Percentiles rank a stretch among this genome's conserved stretches.
Conservation (phyloP, 1,140 invertebrate species). For the Aphis craccivora region DNA sequence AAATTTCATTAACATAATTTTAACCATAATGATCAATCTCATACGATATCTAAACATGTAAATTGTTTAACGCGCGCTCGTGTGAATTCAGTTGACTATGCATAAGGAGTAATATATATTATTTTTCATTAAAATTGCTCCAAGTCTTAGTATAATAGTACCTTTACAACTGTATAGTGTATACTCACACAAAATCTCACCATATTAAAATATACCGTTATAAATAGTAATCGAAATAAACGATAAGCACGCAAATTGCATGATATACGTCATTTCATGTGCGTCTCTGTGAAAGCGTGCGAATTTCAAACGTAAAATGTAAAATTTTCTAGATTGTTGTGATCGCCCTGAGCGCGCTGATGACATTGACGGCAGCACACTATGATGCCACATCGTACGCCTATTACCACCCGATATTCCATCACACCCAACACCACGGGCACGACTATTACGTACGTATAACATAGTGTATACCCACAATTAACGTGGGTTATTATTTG, state of each 20-base stretch:
- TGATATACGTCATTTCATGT: neutral
- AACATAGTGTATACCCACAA: neutral
- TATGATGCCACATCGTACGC: constrained; percentile 16
- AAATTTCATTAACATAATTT: neutral
- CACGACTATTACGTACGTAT: constrained; percentile 52
- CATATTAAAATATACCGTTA: neutral
- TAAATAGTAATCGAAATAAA: neutral
- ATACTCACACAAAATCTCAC: no score
- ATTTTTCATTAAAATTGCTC: neutral
- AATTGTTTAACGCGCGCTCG: neutral
- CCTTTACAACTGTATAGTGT: no score
- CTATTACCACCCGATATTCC: constrained; percentile 48
- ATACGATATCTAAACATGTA: neutral
- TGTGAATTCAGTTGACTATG: neutral
- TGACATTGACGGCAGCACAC: neutral
- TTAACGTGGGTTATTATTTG: neutral
- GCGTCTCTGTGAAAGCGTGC: neutral
- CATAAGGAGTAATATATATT: neutral
- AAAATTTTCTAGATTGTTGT: constrained; percentile 21
- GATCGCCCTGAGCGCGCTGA: neutral
- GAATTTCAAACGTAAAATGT: neutral
- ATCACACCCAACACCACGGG: constrained; percentile 39
- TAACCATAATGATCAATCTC: neutral
- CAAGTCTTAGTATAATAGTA: neutral
- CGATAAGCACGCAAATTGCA: neutral